Base-by-base conservation (phyloP, 2,888 invertebrate species). In the Phasia obesa region DNA sequence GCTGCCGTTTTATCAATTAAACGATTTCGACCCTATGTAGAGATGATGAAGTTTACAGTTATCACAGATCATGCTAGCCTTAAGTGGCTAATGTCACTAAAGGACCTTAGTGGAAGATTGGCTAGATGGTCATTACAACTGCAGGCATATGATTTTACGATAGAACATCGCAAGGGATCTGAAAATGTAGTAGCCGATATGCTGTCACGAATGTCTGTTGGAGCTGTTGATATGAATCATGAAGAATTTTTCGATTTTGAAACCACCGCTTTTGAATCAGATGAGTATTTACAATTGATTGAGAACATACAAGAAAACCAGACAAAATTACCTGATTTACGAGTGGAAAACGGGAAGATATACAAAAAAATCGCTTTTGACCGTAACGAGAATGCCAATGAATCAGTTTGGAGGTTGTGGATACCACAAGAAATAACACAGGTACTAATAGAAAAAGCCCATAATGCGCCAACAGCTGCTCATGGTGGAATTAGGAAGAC, bases 21-120 rank as follows among this genome's bases (percentile, higher is more conserved):
- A 0, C 27, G 27, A 4, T 57, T 57, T 13, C 4, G 57, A 13
- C 57, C 57, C 4, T 57, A 57, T 19, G 57, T 35, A 1, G 57
- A 57, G n/a, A 19, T 57, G 19, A 57, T 57, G 35, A 35, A 57
- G 19, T 57, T 57, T 13, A 57, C 57, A 17, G 57, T 57, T 6
- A 55, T 55, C 2, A 27, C 55, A 1, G 27, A 55, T 2, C 55
- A 55, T n/a, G 27, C 55, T 25, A 55, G 55, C 31, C 31, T 31
- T 2, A 55, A 55, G 4, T 55, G 9, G 31, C 31, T 55, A 0
- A 55, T 55, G 55, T 55, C 31, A n/a, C n/a, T n/a, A n/a, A n/a
- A 38, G 11, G 11, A 38, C 11, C 4, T 38, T 2, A 38, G 38
- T 38, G 38, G 38, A 38, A 4, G 38, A 2, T 17, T 55, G 17